Evolutionary conservation across 2,113 vertebrate species (phyloP).

Genomic region (Epinephelus moara): DNA sequence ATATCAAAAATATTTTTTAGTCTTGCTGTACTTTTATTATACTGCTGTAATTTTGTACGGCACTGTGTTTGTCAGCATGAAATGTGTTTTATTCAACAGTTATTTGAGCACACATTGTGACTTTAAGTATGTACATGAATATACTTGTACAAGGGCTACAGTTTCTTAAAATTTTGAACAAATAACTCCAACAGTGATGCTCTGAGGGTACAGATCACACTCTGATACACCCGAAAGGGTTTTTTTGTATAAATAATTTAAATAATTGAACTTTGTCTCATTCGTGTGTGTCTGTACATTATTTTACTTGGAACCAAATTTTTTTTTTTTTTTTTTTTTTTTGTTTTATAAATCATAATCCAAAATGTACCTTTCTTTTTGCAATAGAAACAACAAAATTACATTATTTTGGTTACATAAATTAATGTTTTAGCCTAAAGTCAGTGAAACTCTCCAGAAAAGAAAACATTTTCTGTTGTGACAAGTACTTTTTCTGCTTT

Average conservation of each 20-base stretch:
- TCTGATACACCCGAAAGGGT: conserved; percentile 47
- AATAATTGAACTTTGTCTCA: conserved; percentile 61
- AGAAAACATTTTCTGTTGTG: no score
- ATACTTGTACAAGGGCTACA: conserved; percentile 86
- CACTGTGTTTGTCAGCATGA: conserved; percentile 85
- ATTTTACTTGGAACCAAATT: background rate
- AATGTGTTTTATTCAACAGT: conserved; percentile 78
- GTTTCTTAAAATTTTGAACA: conserved; percentile 78
- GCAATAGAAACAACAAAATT: no score
- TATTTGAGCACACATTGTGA: conserved; percentile 81
- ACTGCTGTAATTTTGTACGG: conserved; percentile 83
- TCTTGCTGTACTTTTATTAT: conserved; percentile 81
- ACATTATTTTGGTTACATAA: no score
- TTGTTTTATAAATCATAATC: background rate
- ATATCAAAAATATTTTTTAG: conserved; percentile 86
- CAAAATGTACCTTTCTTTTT: background rate
- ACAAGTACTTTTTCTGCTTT: no score
- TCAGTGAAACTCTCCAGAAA: no score
- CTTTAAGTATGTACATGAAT: conserved; percentile 80
- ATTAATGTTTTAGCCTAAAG: no score
- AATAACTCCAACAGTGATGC: conserved; percentile 66
- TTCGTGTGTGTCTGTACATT: conserved; percentile 34
- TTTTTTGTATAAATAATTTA: conserved; percentile 78
- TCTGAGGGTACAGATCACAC: conserved; percentile 46
- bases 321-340: no score